Evolutionary conservation across 2,113 vertebrate species (phyloP).

Genomic region (Gorsachius goisagi): DNA sequence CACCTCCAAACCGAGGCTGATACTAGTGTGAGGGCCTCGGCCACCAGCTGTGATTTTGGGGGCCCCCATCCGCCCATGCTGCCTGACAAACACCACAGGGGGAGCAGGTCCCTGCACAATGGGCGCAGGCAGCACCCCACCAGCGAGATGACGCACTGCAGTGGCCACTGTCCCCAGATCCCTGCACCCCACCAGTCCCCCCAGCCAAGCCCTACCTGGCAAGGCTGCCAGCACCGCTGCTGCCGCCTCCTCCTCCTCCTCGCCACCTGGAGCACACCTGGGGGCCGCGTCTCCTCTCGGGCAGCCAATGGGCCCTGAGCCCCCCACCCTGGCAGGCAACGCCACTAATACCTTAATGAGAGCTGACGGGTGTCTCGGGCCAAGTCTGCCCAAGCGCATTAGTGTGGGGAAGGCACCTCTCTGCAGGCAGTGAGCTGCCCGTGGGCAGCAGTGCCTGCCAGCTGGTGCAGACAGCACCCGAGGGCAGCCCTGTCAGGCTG

Average conservation of each 20-base stretch:
- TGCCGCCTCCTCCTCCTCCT: neutral
- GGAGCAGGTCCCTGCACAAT: neutral
- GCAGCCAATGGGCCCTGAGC: fast-evolving
- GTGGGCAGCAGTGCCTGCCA: neutral
- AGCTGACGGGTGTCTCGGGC: neutral
- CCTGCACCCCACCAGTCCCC: neutral
- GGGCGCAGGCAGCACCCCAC: neutral
- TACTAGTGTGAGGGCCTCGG: fast-evolving
- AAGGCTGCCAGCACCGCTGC: neutral
- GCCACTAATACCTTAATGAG: neutral
- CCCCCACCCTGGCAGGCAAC: fast-evolving
- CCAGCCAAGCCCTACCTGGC: neutral
- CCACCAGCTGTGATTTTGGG: neutral
- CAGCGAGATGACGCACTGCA: fast-evolving
- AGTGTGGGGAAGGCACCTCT: neutral
- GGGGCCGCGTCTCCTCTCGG: fast-evolving
- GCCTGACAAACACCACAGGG: neutral
- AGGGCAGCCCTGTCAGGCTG: neutral
- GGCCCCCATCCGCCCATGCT: fast-evolving
- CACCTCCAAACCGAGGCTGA: neutral
- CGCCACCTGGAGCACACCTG: neutral
- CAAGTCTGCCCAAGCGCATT: neutral
- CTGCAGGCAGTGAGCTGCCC: neutral
- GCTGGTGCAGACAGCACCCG: neutral
- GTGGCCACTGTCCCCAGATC: neutral